Percentiles rank a stretch among this genome's conserved stretches.
These are phyloP conservation scores for Leucopternis melanops DNA, from an alignment of 2,113 vertebrate genomes.

Conservation along the genomic window DNA sequence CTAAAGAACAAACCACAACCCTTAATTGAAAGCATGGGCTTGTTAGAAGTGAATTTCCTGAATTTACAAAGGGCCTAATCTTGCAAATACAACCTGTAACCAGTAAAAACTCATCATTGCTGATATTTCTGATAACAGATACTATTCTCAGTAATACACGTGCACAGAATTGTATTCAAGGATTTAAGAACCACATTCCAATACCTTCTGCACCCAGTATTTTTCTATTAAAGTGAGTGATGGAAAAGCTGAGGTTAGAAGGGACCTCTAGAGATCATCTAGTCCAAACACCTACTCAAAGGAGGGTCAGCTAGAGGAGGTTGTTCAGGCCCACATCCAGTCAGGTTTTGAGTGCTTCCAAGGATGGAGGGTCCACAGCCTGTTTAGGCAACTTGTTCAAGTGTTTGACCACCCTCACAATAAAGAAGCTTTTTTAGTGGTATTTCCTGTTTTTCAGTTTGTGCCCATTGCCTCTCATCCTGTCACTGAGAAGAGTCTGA, in stretches of 20 bases:
- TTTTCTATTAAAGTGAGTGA: background rate
- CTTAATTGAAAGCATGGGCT: background rate
- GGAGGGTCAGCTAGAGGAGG: background rate
- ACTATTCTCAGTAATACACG: background rate
- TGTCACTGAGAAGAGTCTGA: background rate
- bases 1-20: background rate
- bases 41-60: background rate
- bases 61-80: background rate
- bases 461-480: background rate
- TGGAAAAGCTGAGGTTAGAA: background rate
- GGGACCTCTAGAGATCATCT: background rate
- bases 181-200: background rate
- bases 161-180: background rate
- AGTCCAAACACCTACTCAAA: background rate
- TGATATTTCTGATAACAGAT: background rate
- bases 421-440: background rate
- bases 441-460: background rate
- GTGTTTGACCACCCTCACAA: background rate
- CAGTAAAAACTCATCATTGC: background rate
- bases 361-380: background rate
- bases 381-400: background rate
- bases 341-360: background rate
- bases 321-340: background rate
- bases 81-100: background rate
- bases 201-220: background rate